Conservation (phyloP, 2,797 vertebrate species). For the Paguma larvata region DNA sequence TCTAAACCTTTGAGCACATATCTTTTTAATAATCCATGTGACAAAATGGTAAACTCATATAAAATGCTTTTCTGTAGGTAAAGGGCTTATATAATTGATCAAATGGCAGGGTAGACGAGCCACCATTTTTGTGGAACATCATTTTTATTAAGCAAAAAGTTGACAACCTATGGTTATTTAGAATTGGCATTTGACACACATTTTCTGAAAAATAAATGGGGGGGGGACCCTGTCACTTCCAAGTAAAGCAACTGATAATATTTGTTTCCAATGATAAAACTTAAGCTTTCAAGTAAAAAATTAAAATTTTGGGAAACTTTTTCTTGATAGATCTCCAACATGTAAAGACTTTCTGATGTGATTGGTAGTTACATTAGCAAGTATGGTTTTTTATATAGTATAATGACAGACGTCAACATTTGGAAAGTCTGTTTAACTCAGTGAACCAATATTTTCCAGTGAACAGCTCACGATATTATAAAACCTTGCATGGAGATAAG, state of each 20-base stretch:
- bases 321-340: conserved; percentile 21
- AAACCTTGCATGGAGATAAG: not conserved
- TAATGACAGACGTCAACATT: conserved; percentile 23
- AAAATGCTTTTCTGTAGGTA: not conserved
- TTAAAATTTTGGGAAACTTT: conserved; percentile 34
- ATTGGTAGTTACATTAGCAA: not conserved
- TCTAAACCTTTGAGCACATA: not conserved
- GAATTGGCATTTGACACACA: not conserved
- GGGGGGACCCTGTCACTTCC: not conserved
- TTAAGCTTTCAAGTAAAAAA: conserved; percentile 50
- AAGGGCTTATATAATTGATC: not conserved
- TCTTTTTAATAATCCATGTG: not conserved
- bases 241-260: not conserved
- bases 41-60: not conserved
- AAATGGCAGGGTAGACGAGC: not conserved
- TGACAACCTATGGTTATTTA: not conserved
- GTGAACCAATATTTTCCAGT: conserved; percentile 28
- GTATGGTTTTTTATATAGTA: not conserved
- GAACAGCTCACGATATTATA: not conserved
- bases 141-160: conserved; percentile 3
- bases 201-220: not conserved
- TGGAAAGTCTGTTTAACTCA: conserved; percentile 23
- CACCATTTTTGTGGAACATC: not conserved
- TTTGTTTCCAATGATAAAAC: not conserved
- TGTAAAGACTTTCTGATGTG: not conserved